Conservation (phyloP, 2,888 invertebrate genomes). For the Molorchus minor region DNA sequence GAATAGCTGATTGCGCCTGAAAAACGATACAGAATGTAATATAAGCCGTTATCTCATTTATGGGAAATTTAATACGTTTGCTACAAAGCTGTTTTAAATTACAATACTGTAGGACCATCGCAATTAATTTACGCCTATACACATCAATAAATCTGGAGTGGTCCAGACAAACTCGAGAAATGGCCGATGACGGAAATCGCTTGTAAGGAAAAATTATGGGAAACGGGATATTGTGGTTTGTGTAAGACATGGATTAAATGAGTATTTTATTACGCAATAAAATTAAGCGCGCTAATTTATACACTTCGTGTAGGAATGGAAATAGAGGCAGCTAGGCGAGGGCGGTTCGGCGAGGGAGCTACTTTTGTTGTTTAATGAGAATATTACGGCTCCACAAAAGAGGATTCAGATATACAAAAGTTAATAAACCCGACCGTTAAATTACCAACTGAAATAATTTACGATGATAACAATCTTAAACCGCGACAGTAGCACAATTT, state of each 20-base stretch:
- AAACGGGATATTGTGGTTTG: conserved; percentile 4
- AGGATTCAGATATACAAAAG: background rate
- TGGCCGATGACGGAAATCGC: background rate
- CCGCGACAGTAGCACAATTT: background rate
- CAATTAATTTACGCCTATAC: too few relatives aligned
- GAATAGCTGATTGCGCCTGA: too few relatives aligned
- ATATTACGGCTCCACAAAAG: conserved; percentile 4
- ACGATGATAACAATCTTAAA: background rate
- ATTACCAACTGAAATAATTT: background rate
- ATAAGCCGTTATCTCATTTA: too few relatives aligned
- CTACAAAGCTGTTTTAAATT: too few relatives aligned
- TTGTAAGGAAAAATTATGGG: conserved; percentile 6
- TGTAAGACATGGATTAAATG: conserved; percentile 13
- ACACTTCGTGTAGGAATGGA: conserved; percentile 1
- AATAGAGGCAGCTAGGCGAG: background rate
- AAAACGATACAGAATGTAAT: too few relatives aligned
- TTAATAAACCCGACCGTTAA: background rate
- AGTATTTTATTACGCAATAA: conserved; percentile 12
- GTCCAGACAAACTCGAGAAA: background rate
- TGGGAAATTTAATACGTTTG: too few relatives aligned
- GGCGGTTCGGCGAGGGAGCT: background rate
- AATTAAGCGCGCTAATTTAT: conserved; percentile 5
- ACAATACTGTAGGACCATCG: too few relatives aligned
- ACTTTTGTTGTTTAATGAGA: conserved; percentile 5
- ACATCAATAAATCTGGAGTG: background rate